Percentiles rank a stretch among this genome's conserved stretches.
Evolutionary conservation across 2,888 invertebrate species (phyloP).

Genomic region (Octodonta nipae): DNA sequence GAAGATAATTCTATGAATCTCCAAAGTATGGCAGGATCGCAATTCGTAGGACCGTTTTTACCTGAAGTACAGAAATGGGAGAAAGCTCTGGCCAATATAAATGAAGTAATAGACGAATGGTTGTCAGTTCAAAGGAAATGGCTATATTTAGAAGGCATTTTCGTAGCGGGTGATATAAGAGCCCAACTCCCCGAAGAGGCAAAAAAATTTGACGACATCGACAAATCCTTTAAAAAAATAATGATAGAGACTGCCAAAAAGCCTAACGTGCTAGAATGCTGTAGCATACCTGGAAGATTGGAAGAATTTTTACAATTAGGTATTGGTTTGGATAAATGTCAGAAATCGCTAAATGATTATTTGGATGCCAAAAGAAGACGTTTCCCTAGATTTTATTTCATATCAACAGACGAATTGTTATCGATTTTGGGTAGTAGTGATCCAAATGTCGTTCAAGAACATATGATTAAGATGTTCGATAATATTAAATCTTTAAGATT

Average conservation of each 20-base stretch:
- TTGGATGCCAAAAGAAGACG: constrained; percentile 74
- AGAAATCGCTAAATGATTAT: constrained; percentile 83
- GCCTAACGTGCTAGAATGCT: constrained; percentile 67
- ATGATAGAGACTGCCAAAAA: constrained; percentile 75
- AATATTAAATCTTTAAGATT: constrained; percentile 68
- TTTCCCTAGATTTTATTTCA: constrained; percentile 86
- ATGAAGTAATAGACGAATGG: constrained; percentile 83
- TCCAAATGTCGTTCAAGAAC: constrained; percentile 74
- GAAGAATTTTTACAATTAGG: constrained; percentile 61
- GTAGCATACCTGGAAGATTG: constrained; percentile 58
- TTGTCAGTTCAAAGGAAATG: constrained; percentile 75
- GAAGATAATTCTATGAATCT: constrained; percentile 84
- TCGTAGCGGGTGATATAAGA: constrained; percentile 79
- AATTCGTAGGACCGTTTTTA: constrained; percentile 82
- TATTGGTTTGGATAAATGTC: constrained; percentile 70
- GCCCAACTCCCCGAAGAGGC: constrained; percentile 79
- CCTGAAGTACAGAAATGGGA: constrained; percentile 76
- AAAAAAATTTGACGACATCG: constrained; percentile 79
- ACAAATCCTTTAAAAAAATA: constrained; percentile 64
- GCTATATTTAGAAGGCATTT: constrained; percentile 85
- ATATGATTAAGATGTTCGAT: constrained; percentile 93
- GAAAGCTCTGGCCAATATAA: constrained; percentile 60
- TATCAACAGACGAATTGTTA: constrained; percentile 83
- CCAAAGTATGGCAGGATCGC: constrained; percentile 81
- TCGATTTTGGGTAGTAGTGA: constrained; percentile 80